Conservation (phyloP, 2,888 invertebrate species). For the Phragmatobia fuliginosa region DNA sequence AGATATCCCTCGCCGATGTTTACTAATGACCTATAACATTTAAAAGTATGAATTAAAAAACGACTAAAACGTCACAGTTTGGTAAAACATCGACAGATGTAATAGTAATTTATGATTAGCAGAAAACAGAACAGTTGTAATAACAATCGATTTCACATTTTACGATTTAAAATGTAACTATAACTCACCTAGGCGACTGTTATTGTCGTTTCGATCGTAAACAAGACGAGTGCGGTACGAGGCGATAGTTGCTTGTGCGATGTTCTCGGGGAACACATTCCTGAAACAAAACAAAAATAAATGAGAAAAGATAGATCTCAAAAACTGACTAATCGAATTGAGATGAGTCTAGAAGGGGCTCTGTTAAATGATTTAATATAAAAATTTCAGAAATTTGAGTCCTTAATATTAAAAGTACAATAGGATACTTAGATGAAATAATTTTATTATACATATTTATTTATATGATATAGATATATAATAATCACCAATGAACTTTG, state of each 20-base stretch:
- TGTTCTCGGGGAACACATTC: conserved; percentile 97
- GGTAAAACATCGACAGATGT: background rate
- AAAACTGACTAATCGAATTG: background rate
- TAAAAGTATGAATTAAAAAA: background rate
- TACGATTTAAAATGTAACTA: conserved; percentile 1
- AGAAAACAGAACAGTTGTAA: conserved; percentile 3
- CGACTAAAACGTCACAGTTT: background rate
- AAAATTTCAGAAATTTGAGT: no score
- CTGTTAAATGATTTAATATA: background rate
- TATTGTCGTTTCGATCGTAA: conserved; percentile 66
- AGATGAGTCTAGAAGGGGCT: background rate
- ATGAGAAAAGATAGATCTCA: background rate
- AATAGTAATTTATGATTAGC: background rate
- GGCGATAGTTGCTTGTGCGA: conserved; percentile 94
- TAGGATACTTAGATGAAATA: no score
- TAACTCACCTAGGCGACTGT: conserved; percentile 65
- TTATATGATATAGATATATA: no score
- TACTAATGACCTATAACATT: background rate
- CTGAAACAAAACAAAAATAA: conserved; percentile 84
- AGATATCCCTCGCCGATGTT: background rate
- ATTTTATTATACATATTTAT: no score
- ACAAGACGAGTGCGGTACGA: conserved; percentile 84
- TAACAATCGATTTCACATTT: background rate
- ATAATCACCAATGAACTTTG: no score
- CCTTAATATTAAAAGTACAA: no score